Evolutionary conservation across 2,888 invertebrate species (phyloP).

Genomic region (Agrochola lota): DNA sequence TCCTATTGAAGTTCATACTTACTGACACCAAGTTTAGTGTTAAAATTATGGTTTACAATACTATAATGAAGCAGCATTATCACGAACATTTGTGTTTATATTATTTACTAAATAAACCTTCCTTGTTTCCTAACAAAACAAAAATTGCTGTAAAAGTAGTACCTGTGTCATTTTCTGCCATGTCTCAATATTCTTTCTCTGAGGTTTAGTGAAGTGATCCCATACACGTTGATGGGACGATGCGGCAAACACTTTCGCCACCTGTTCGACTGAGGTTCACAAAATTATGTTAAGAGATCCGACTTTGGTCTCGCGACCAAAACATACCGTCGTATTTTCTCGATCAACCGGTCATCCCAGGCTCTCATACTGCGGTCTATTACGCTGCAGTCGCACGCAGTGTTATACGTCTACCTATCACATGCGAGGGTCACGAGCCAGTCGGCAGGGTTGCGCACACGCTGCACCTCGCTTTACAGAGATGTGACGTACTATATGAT

Average conservation of each 20-base stretch:
- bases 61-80: slow-evolving; percentile 26
- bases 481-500: slow-evolving; percentile 35
- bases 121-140: slow-evolving; percentile 51
- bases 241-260: slow-evolving; percentile 99
- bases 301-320: slow-evolving; percentile 75
- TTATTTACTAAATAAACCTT: slow-evolving; percentile 9
- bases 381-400: slow-evolving; percentile 60
- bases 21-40: slow-evolving; percentile 37
- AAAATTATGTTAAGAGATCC: slow-evolving; percentile 85
- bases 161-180: slow-evolving; percentile 99
- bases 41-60: slow-evolving; percentile 21
- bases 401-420: slow-evolving; percentile 73
- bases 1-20: slow-evolving; percentile 43
- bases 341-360: slow-evolving; percentile 79
- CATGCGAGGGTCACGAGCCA: slow-evolving; percentile 64
- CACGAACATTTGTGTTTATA: slow-evolving; percentile 32
- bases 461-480: slow-evolving; percentile 55
- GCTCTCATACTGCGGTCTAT: slow-evolving; percentile 68
- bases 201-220: slow-evolving; percentile 99
- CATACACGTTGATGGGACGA: slow-evolving; percentile 99
- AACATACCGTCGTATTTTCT: slow-evolving; percentile 85
- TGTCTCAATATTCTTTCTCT: slow-evolving; percentile 99
- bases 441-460: slow-evolving; percentile 65
- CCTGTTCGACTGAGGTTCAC: slow-evolving; percentile 97
- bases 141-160: slow-evolving; percentile 66